Evolutionary conservation across 2,797 vertebrate species (phyloP).

Genomic region (Lemur catta): DNA sequence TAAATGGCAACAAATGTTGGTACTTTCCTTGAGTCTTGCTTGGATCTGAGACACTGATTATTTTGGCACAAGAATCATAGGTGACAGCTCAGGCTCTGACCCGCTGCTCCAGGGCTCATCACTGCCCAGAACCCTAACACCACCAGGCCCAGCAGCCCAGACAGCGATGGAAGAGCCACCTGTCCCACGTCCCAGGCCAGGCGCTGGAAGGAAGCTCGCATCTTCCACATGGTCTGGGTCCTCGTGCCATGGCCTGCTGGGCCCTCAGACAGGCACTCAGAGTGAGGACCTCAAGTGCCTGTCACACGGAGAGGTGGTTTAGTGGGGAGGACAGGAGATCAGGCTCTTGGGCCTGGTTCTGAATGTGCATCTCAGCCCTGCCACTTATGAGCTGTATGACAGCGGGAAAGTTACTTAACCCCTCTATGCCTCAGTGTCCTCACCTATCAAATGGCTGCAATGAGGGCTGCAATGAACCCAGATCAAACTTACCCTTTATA

Average conservation of each 20-base stretch:
- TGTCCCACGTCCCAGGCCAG: rapidly evolving
- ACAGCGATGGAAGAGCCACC: neutral
- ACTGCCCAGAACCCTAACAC: neutral
- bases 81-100: neutral
- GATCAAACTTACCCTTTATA: neutral
- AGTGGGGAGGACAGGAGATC: neutral
- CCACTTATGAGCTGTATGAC: neutral
- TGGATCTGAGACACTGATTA: neutral
- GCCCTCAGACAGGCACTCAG: neutral
- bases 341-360: neutral
- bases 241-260: neutral
- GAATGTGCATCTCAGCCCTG: neutral
- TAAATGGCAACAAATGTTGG: neutral
- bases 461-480: neutral
- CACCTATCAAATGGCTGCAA: neutral
- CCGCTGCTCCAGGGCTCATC: neutral
- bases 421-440: neutral
- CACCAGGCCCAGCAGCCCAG: neutral
- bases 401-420: neutral
- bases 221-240: neutral
- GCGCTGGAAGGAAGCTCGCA: neutral
- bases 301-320: neutral
- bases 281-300: neutral
- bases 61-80: neutral
- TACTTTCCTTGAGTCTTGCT: neutral